Evolutionary conservation across 2,113 vertebrate genomes (phyloP).

Genomic region (Chaetodon auriga): DNA sequence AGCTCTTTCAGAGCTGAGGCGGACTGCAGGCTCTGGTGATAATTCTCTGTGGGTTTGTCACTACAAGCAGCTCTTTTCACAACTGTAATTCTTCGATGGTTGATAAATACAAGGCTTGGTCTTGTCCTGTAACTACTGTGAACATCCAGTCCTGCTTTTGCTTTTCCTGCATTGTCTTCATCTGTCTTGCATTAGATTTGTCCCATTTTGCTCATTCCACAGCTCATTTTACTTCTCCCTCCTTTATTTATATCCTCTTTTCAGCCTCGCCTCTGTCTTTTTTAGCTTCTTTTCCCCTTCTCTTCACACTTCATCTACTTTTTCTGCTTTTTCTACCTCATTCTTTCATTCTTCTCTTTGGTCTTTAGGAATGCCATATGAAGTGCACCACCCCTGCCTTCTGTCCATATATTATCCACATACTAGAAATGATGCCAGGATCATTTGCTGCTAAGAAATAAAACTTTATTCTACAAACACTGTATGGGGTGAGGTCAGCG

Average conservation of each 20-base stretch:
- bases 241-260: background rate
- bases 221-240: background rate
- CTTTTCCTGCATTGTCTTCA: background rate
- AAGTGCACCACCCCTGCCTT: conserved; percentile 29
- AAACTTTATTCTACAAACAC: conserved; percentile 19
- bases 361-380: conserved; percentile 12
- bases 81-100: too few species aligned
- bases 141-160: background rate
- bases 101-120: too few species aligned
- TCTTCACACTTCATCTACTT: background rate
- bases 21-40: background rate
- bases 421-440: background rate
- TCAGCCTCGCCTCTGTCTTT: background rate
- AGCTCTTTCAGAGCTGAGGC: background rate
- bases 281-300: background rate
- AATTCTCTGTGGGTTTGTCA: background rate
- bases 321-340: background rate
- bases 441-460: background rate
- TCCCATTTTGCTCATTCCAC: background rate
- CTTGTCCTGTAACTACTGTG: background rate
- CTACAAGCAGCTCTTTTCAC: background rate
- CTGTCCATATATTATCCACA: background rate
- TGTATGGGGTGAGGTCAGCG: background rate
- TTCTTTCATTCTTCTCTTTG: background rate
- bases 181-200: background rate